Percentiles rank a stretch among this genome's conserved stretches.
These are phyloP conservation scores for Sphaeramia orbicularis DNA, from an alignment of 2,797 vertebrate genomes.

Conservation along the genomic window DNA sequence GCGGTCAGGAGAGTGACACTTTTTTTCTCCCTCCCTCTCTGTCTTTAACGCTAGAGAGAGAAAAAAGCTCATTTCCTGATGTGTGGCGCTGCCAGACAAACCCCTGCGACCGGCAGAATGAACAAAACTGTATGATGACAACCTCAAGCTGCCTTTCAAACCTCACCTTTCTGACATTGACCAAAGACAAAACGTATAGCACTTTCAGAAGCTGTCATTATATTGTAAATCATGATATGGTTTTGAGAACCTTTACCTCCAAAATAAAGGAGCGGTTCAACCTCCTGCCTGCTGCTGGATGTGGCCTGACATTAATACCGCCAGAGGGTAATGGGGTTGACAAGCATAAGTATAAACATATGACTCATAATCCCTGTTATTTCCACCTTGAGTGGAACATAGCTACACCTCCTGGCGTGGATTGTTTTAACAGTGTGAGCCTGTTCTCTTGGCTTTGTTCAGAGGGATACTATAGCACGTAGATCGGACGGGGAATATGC, in stretches of 20 bases:
- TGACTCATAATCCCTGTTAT: constrained; percentile 78
- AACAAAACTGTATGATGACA: background rate
- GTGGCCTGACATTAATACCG: constrained; percentile 73
- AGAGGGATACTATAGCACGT: constrained; percentile 28
- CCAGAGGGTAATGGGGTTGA: constrained; percentile 66
- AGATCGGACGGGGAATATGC: constrained; percentile 27
- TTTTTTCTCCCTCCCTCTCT: constrained; percentile 44
- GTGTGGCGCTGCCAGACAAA: constrained; percentile 59
- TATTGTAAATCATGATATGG: constrained; percentile 7
- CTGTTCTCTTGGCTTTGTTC: constrained; percentile 48
- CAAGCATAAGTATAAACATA: constrained; percentile 76
- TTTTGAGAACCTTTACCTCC: constrained; percentile 49
- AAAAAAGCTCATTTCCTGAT: constrained; percentile 74
- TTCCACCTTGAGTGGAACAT: constrained; percentile 77
- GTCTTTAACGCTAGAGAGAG: constrained; percentile 32
- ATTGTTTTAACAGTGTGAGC: constrained; percentile 70
- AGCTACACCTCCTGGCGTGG: constrained; percentile 49
- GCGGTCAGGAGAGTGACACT: constrained; percentile 69
- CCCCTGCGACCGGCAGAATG: constrained; percentile 21
- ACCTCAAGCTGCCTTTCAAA: constrained; percentile 3
- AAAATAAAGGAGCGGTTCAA: constrained; percentile 36
- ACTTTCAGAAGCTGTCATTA: constrained; percentile 4
- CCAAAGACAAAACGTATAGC: background rate
- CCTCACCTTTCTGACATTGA: constrained; percentile 3
- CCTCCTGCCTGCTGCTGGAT: constrained; percentile 52